Percentiles rank a stretch among this genome's conserved stretches.
Evolutionary conservation across 1,140 invertebrate species (phyloP).

Genomic region (Hormaphis cornu): DNA sequence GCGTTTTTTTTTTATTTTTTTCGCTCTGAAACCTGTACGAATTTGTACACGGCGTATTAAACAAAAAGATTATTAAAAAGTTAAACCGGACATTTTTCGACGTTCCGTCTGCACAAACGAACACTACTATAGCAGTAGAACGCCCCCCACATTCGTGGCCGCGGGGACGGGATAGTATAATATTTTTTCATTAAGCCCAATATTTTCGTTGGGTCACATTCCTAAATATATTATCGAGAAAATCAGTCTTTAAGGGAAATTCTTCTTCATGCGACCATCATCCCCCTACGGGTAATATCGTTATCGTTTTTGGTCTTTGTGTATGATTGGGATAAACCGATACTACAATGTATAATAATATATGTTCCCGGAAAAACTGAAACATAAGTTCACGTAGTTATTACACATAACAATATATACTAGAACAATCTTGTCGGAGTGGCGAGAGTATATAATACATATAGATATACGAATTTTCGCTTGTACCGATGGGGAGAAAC

Average conservation of each 20-base stretch:
- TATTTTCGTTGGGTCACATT: conserved; percentile 30
- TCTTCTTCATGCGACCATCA: background rate
- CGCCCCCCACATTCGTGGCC: background rate
- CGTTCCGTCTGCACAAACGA: conserved; percentile 2
- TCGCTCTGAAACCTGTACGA: background rate
- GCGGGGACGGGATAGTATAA: background rate
- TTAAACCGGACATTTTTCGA: conserved; percentile 4
- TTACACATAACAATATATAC: too few species aligned
- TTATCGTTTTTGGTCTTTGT: too few species aligned
- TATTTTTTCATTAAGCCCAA: conserved; percentile 31
- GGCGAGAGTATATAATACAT: too few species aligned
- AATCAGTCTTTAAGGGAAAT: background rate
- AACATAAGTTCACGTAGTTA: too few species aligned
- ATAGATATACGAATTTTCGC: too few species aligned
- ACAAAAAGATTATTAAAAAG: conserved; percentile 1
- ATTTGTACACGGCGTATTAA: too few species aligned
- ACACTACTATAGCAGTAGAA: background rate
- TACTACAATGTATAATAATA: too few species aligned
- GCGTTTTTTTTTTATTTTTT: background rate
- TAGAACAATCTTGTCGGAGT: too few species aligned
- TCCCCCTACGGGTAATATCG: too few species aligned
- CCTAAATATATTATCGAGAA: conserved; percentile 26
- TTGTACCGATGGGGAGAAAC: too few species aligned
- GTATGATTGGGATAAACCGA: too few species aligned
- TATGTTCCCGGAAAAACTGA: too few species aligned